These are phyloP conservation scores for Motacilla alba DNA, from an alignment of 2,113 vertebrate genomes.

Conservation along the genomic window DNA sequence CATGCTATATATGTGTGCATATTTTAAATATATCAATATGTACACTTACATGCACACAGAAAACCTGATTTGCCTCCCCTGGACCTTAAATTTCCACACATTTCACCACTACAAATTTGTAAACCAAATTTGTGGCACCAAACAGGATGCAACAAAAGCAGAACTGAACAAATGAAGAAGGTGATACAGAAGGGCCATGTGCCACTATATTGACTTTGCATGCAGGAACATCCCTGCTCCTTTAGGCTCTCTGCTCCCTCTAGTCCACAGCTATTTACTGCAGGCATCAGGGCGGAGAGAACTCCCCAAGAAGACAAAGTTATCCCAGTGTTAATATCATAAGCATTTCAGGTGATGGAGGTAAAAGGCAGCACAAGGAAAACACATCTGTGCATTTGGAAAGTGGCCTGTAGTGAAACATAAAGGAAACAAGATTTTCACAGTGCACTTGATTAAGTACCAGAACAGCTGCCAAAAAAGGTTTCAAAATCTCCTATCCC, in stretches of 20 bases:
- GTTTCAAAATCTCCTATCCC: not conserved
- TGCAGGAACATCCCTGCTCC: not conserved
- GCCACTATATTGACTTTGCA: not conserved
- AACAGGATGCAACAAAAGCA: not conserved
- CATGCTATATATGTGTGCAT: rapidly evolving
- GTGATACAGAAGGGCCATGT: rapidly evolving
- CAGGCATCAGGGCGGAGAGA: not conserved
- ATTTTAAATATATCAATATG: not conserved
- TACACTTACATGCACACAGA: not conserved
- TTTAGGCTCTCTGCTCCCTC: not conserved
- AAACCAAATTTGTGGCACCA: not conserved
- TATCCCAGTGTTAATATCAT: not conserved
- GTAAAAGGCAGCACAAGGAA: not conserved
- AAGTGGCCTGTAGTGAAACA: not conserved
- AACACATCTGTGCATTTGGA: rapidly evolving
- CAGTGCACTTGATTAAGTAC: not conserved
- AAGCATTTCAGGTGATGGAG: not conserved
- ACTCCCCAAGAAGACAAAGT: not conserved
- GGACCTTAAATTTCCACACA: not conserved
- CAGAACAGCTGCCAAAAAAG: not conserved
- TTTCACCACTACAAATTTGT: not conserved
- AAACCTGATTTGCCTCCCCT: not conserved
- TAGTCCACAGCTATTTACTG: not conserved
- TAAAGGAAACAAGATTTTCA: not conserved
- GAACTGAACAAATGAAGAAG: not conserved